These are phyloP conservation scores for Ibidorhyncha struthersii DNA, from an alignment of 2,113 vertebrate genomes.

Conservation along the genomic window DNA sequence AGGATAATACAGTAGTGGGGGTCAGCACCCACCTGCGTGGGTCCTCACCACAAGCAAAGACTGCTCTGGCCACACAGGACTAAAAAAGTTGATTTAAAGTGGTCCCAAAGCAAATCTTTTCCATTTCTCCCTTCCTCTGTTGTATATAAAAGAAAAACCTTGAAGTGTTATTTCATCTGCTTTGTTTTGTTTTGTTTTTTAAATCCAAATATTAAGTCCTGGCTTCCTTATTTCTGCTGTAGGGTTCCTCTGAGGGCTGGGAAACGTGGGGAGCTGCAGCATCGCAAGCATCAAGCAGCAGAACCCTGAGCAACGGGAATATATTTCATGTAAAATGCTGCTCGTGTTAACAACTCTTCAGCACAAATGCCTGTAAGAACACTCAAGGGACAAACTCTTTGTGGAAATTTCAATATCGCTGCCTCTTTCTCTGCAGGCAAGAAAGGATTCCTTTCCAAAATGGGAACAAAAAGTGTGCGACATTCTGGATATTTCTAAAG, in stretches of 20 bases:
- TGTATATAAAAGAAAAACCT: background rate
- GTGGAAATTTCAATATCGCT: background rate
- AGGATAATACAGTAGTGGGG: background rate
- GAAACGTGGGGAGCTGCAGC: background rate
- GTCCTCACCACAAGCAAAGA: background rate
- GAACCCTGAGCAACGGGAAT: background rate
- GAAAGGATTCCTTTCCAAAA: constrained; percentile 31
- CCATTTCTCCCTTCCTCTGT: background rate
- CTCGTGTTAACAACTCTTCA: constrained; percentile 55
- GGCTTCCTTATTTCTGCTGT: background rate
- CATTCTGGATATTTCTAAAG: constrained; percentile 16
- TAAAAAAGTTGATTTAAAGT: background rate
- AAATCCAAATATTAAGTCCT: background rate
- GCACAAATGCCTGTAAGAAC: constrained; percentile 53
- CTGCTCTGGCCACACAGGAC: background rate
- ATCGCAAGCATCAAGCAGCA: background rate
- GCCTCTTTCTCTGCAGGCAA: constrained; percentile 34
- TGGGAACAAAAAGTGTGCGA: background rate
- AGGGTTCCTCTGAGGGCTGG: background rate
- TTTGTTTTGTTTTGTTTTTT: background rate
- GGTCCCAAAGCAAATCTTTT: background rate
- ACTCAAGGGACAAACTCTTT: constrained; percentile 45
- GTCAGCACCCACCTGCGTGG: background rate
- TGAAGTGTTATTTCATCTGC: background rate
- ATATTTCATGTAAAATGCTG: constrained; percentile 45